Evolutionary conservation across 2,888 invertebrate genomes (phyloP).

Genomic region (Microdon myrmicae): DNA sequence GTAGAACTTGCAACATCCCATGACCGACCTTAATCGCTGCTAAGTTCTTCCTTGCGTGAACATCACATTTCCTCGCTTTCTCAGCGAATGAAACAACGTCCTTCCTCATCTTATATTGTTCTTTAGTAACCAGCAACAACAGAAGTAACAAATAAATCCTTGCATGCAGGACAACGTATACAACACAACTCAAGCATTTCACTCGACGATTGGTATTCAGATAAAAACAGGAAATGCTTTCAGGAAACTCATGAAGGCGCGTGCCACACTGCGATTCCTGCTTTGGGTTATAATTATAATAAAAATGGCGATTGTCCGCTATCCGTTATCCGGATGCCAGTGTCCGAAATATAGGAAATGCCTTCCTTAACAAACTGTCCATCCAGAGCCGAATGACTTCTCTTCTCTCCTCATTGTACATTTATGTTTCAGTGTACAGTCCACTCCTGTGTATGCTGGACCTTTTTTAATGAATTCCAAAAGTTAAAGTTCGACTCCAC

Average conservation of each 20-base stretch:
- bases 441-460: conserved; percentile 9
- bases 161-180: background rate
- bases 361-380: conserved; percentile 46
- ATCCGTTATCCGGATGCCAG: conserved; percentile 46
- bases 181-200: background rate
- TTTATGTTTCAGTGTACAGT: background rate
- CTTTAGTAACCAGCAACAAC: background rate
- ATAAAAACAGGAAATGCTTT: conserved; percentile 44
- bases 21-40: no score
- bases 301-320: conserved; percentile 47
- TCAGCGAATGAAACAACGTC: no score
- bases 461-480: conserved; percentile 46
- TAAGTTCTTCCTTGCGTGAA: no score
- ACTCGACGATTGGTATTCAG: conserved; percentile 30
- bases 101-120: background rate
- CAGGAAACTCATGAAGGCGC: conserved; percentile 48
- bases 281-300: conserved; percentile 51
- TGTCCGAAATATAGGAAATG: conserved; percentile 52
- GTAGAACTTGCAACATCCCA: no score
- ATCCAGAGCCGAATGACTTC: conserved; percentile 25
- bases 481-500: conserved; percentile 43
- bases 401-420: background rate
- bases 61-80: conserved; percentile 24
- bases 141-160: background rate
- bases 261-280: conserved; percentile 40